These are phyloP conservation scores for Mormyrops boulengeri DNA, from an alignment of 2,797 vertebrate genomes.

Conservation along the genomic window DNA sequence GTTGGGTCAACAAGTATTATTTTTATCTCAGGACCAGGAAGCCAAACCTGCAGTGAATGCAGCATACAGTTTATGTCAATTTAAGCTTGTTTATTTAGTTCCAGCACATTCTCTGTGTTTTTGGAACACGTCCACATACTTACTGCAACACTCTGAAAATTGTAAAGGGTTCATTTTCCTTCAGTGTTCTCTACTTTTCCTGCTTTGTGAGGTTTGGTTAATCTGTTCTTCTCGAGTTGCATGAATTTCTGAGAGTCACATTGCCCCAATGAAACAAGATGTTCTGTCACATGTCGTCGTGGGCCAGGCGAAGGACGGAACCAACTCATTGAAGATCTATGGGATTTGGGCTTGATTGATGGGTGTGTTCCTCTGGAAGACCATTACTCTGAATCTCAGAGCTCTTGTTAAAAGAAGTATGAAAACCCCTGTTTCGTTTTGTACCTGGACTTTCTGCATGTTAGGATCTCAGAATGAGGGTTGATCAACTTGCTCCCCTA, in stretches of 20 bases:
- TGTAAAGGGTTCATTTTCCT: neutral
- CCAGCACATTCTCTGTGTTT: conserved; percentile 7
- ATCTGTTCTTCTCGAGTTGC: neutral
- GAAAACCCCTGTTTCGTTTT: neutral
- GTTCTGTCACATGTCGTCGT: neutral
- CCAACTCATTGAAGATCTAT: neutral
- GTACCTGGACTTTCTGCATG: neutral
- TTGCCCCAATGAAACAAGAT: neutral
- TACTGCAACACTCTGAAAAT: neutral
- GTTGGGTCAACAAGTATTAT: conserved; percentile 21
- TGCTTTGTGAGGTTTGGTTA: neutral
- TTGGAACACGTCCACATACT: conserved; percentile 1
- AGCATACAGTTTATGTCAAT: neutral
- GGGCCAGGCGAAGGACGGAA: neutral
- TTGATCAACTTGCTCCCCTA: neutral
- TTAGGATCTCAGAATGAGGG: neutral
- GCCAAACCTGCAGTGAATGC: conserved; percentile 7
- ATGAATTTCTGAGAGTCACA: neutral
- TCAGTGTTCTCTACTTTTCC: neutral
- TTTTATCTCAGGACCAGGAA: conserved; percentile 11
- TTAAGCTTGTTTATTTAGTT: conserved; percentile 22
- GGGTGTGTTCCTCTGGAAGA: neutral
- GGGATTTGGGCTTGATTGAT: neutral
- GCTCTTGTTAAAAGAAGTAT: neutral
- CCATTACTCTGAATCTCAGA: neutral